phyloP scores from a whole-genome alignment of 2,888 invertebrate species.

The Apamea anceps region DNA sequence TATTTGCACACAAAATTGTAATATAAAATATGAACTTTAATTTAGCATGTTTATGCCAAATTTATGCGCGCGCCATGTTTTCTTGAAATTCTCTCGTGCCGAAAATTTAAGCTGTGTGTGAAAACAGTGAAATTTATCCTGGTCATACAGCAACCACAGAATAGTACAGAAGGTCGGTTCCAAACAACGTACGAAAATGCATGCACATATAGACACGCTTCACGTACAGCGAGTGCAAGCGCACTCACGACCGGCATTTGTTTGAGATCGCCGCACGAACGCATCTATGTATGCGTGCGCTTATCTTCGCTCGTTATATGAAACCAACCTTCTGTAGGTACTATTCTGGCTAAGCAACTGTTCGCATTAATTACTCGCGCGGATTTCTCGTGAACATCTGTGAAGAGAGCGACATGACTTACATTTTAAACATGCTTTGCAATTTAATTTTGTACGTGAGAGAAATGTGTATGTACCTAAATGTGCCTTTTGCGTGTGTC shows the following conservation, averaged over 20 bases:
- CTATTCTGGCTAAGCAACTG: neutral
- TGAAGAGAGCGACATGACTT: conserved; percentile 1
- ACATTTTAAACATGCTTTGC: conserved; percentile 34
- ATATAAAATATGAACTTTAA: conserved; percentile 7
- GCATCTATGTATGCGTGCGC: too few species aligned
- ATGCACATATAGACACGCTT: too few species aligned
- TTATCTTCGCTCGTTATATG: too few species aligned
- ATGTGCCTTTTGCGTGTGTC: neutral
- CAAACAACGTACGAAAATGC: too few species aligned
- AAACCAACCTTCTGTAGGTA: conserved; percentile 16
- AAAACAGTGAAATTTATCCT: conserved; percentile 11
- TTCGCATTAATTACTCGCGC: conserved; percentile 44
- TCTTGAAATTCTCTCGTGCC: conserved; percentile 2
- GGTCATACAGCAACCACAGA: too few species aligned
- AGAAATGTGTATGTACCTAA: conserved; percentile 26
- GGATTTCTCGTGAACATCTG: conserved; percentile 30
- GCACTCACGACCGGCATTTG: too few species aligned
- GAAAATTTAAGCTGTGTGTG: conserved; percentile 9
- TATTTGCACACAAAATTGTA: too few species aligned
- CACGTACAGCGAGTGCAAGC: too few species aligned
- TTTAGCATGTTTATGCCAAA: conserved; percentile 10
- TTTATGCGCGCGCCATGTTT: conserved; percentile 11
- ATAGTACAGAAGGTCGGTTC: too few species aligned
- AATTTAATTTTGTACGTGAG: conserved; percentile 17
- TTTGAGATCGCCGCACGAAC: too few species aligned